Conservation (phyloP, 1,140 invertebrate species). For the Epicauta chinensis region DNA sequence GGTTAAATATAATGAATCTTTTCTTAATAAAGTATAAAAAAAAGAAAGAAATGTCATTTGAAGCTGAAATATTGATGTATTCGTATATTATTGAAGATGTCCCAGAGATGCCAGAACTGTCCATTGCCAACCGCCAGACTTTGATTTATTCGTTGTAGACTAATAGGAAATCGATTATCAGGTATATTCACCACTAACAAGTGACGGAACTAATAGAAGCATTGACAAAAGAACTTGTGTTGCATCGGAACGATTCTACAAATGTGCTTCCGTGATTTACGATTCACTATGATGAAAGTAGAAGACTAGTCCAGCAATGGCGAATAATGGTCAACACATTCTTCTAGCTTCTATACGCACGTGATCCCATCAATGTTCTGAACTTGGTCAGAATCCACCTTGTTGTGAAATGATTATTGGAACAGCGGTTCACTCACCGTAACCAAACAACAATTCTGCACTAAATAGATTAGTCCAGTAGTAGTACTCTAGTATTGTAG, state of each 20-base stretch:
- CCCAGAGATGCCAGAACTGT: no score
- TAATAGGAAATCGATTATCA: constrained; percentile 13
- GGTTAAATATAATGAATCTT: no score
- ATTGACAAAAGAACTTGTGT: constrained; percentile 13
- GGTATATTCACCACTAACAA: constrained; percentile 13
- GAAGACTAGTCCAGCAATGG: constrained; percentile 6
- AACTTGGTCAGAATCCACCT: not conserved
- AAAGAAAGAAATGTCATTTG: no score
- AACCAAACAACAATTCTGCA: constrained; percentile 14
- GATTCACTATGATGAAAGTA: constrained; percentile 9
- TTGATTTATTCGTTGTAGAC: constrained; percentile 10
- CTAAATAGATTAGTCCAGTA: constrained; percentile 11
- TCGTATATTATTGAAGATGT: no score
- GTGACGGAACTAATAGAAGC: constrained; percentile 13
- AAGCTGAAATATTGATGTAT: no score
- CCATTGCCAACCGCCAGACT: no score
- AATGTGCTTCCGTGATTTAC: constrained; percentile 15
- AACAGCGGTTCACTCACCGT: not conserved
- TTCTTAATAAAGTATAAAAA: no score
- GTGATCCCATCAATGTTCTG: constrained; percentile 5
- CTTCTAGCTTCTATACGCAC: constrained; percentile 3
- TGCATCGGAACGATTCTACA: constrained; percentile 14
- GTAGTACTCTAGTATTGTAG: constrained; percentile 8
- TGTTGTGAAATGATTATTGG: no score
- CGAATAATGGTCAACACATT: constrained; percentile 12